Evolutionary conservation across 2,797 vertebrate species (phyloP), one percentile per base, ranked within the genome.

Genomic region (Poecile montanus): DNA sequence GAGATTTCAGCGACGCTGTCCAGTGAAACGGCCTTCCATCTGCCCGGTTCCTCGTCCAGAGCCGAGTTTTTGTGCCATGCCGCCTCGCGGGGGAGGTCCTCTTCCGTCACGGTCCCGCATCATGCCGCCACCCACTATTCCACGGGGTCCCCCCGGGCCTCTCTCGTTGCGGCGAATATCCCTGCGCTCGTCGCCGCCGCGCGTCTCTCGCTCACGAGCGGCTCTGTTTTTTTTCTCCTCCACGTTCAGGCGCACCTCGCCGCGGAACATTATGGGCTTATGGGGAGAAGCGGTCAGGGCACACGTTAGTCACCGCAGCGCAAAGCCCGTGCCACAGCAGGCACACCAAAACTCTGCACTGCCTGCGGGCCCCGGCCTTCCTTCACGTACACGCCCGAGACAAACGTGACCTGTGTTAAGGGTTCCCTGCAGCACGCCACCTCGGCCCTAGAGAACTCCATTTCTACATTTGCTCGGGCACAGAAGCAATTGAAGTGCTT

Each of bases 201-300:
- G 98, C n/a, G 97, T 99, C 95, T 99, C 99, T 47, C 99, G 96
- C 53, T 99, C 99, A 26, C 99, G 98, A 32, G 98, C 98, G 2
- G 98, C 99, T 96, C 99, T 97, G 2, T 99, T 99, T 96, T 99
- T 99, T 94, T 99, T 99, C 97, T 99, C 99, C 93, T 99, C 99
- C 75, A 99, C 99, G 47, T 99, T 99, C 95, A 99, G 98, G 81
- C 99, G 99, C 74, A 99, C 99, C 96, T 99, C 99, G 2, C 99
- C 99, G 30, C 99, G 99, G 93, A 99, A 99, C 99, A 99, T 99
- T 95, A 99, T 98, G 27, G 99, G 99, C 99, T 99, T 98, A 72
- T 32, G 85, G 93, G 70, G 95, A 80, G 94, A 90, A 91, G 95
- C 16, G n/a, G 82, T 86, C 91, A 93, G n/a, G 77, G 77, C 81